phyloP scores from a whole-genome alignment of 2,113 vertebrate species.

The Rafetus swinhoei region DNA sequence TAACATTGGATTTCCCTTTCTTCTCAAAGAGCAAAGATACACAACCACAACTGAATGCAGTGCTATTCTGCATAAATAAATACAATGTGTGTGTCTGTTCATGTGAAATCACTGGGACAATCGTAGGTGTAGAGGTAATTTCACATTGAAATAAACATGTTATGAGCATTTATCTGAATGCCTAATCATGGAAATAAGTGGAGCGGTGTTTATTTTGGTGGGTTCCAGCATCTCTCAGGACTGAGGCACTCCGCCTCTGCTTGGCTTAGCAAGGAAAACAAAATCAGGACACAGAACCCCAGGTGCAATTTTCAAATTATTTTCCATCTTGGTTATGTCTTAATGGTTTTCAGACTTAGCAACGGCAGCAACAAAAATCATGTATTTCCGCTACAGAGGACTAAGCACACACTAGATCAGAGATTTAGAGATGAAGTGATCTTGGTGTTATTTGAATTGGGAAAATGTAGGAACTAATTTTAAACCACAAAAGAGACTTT shows the following conservation, averaged over 20 bases:
- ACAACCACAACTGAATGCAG: accelerated
- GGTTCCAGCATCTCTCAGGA: not conserved
- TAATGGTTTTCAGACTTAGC: constrained; percentile 4
- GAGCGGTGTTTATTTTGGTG: accelerated
- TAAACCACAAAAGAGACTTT: not conserved
- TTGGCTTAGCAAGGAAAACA: not conserved
- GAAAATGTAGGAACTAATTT: accelerated
- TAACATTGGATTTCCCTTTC: not conserved
- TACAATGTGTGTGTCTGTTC: accelerated
- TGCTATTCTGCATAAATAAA: not conserved
- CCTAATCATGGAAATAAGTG: constrained; percentile 36
- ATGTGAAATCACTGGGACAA: not conserved
- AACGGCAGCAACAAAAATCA: not conserved
- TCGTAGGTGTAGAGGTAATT: constrained; percentile 24
- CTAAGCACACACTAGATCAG: not conserved
- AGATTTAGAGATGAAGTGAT: accelerated
- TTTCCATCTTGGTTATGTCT: constrained; percentile 1
- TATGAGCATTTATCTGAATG: not conserved
- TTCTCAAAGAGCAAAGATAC: not conserved
- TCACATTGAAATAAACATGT: constrained; percentile 47
- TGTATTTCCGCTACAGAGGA: not conserved
- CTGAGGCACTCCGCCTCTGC: not conserved
- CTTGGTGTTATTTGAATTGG: accelerated
- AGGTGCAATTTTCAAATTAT: constrained; percentile 28
- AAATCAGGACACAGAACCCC: constrained; percentile 32